These are phyloP conservation scores for Pocillopora verrucosa DNA, from an alignment of 64 coral and sea anemone species.

Conservation along the genomic window DNA sequence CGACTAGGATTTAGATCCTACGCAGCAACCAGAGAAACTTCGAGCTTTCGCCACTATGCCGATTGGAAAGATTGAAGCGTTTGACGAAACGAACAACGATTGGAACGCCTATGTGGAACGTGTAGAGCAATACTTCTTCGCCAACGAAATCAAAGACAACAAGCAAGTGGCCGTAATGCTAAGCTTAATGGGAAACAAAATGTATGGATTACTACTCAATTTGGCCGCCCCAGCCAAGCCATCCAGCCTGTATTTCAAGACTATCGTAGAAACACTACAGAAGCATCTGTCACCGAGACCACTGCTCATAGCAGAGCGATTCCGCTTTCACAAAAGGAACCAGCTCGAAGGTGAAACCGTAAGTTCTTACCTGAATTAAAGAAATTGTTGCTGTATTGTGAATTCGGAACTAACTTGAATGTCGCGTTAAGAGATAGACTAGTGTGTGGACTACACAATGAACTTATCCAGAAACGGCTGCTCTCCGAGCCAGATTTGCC, in stretches of 20 bases:
- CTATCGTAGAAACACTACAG: constrained; percentile 33
- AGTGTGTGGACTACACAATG: constrained; percentile 19
- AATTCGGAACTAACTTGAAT: not conserved
- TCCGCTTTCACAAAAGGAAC: constrained; percentile 34
- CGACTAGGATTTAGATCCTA: too few relatives aligned
- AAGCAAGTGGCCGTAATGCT: too few relatives aligned
- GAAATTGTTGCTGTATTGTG: constrained; percentile 7
- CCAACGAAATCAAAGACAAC: not conserved
- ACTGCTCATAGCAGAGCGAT: constrained; percentile 17
- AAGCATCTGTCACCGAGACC: constrained; percentile 19
- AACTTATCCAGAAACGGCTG: constrained; percentile 18
- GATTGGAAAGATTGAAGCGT: constrained; percentile 17
- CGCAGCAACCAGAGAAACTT: too few relatives aligned
- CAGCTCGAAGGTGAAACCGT: constrained; percentile 27
- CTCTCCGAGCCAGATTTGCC: not conserved
- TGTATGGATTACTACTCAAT: constrained; percentile 33
- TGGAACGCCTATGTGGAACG: constrained; percentile 1
- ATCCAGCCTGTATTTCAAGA: constrained; percentile 4
- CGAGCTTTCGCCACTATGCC: not conserved
- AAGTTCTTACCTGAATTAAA: constrained; percentile 21
- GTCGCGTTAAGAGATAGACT: constrained; percentile 15
- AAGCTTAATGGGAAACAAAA: not conserved
- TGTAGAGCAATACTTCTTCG: constrained; percentile 16
- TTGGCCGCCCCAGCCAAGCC: constrained; percentile 30
- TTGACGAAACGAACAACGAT: constrained; percentile 6